Percentiles rank a stretch among this genome's conserved stretches.
These are phyloP conservation scores for Ochropleura plecta DNA, from an alignment of 2,888 invertebrate genomes.

Conservation along the genomic window DNA sequence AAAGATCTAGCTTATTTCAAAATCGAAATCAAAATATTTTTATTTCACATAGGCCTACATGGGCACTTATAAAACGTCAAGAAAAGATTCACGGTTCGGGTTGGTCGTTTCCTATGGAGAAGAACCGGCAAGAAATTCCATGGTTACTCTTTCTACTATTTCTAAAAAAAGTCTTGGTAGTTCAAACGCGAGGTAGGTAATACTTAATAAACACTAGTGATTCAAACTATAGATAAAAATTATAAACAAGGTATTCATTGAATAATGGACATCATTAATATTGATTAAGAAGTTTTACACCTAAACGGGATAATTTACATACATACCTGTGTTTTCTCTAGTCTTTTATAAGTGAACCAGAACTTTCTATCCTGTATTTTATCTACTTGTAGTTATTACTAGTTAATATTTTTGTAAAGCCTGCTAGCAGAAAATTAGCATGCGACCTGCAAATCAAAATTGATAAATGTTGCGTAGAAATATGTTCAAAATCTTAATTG, in stretches of 20 bases:
- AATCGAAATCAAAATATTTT: too few species aligned
- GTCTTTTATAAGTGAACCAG: background rate
- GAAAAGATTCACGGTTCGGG: too few species aligned
- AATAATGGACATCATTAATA: slow-evolving; percentile 33
- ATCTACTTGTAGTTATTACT: background rate
- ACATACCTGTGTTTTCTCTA: slow-evolving; percentile 23
- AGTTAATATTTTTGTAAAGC: slow-evolving; percentile 34
- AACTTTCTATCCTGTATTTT: background rate
- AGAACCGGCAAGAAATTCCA: too few species aligned
- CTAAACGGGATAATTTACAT: slow-evolving; percentile 21
- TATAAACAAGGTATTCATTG: background rate
- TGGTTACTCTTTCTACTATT: too few species aligned
- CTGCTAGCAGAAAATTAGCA: slow-evolving; percentile 25
- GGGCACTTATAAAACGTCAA: too few species aligned
- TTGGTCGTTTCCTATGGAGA: too few species aligned
- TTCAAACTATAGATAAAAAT: background rate
- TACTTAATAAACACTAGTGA: background rate
- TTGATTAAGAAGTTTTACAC: slow-evolving; percentile 19
- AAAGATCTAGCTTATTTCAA: too few species aligned
- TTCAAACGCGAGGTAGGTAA: too few species aligned
- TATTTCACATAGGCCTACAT: too few species aligned
- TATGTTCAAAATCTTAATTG: background rate
- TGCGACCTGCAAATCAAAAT: slow-evolving; percentile 28
- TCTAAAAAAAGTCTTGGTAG: too few species aligned
- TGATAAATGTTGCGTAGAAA: slow-evolving; percentile 21